Conservation (phyloP, 2,888 invertebrate species). For the Drosophila paramelanica region DNA sequence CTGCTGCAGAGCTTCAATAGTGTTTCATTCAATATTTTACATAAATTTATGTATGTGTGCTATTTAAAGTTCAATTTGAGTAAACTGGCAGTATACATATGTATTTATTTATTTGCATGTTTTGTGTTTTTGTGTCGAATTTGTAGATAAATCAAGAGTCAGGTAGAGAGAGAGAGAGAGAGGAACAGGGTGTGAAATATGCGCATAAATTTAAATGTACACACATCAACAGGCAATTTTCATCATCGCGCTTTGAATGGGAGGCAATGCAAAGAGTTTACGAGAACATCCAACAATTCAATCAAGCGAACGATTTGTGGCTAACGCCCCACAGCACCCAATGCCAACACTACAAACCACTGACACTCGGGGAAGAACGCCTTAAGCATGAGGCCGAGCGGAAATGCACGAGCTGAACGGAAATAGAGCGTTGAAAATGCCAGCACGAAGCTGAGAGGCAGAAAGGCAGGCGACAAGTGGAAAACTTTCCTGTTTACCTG, state of each 20-base stretch:
- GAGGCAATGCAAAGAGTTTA: slow-evolving; percentile 12
- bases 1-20: too few relatives aligned
- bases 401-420: slow-evolving; percentile 68
- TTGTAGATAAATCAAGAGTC: slow-evolving; percentile 36
- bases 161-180: background rate
- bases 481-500: slow-evolving; percentile 55
- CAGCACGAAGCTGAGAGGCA: slow-evolving; percentile 34
- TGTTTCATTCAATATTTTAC: too few relatives aligned
- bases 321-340: slow-evolving; percentile 34
- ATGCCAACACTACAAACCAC: slow-evolving; percentile 10
- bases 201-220: slow-evolving; percentile 38
- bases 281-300: slow-evolving; percentile 63
- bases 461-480: slow-evolving; percentile 57
- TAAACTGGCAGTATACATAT: background rate
- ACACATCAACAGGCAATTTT: slow-evolving; percentile 59
- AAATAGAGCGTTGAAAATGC: slow-evolving; percentile 65
- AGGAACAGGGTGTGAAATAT: slow-evolving; percentile 9
- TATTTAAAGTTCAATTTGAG: too few relatives aligned
- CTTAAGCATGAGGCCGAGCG: slow-evolving; percentile 51
- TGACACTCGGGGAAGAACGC: slow-evolving; percentile 36
- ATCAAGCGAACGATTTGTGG: slow-evolving; percentile 72
- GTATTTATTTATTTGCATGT: too few relatives aligned
- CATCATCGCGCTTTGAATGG: slow-evolving; percentile 37
- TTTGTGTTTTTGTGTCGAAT: slow-evolving; percentile 5
- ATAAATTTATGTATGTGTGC: too few relatives aligned